These are phyloP conservation scores for Halictus quadricinctus DNA, from an alignment of 2,888 invertebrate species.

Conservation along the genomic window DNA sequence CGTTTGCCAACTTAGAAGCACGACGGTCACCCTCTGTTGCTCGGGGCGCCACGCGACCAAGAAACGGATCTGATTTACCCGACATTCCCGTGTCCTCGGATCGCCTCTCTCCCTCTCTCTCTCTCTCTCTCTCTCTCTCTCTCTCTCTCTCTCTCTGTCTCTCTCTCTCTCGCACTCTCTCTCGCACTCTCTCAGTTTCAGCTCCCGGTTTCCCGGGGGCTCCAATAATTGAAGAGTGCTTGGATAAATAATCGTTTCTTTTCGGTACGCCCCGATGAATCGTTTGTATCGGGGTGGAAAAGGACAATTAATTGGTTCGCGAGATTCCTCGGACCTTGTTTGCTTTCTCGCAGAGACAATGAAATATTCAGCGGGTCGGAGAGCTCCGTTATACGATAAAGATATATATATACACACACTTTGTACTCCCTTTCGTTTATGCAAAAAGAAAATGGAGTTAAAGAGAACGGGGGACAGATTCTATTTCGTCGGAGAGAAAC, in stretches of 20 bases:
- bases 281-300: conserved; percentile 20
- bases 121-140: not conserved
- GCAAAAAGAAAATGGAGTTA: conserved; percentile 7
- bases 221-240: conserved; percentile 46
- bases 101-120: not conserved
- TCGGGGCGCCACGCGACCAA: conserved; percentile 1
- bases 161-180: not conserved
- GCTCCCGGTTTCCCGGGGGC: not conserved
- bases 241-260: conserved; percentile 35
- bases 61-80: not conserved
- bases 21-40: conserved; percentile 15
- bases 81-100: not conserved
- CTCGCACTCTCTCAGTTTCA: not conserved
- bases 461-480: not conserved
- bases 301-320: conserved; percentile 46
- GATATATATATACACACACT: conserved; percentile 31
- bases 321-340: conserved; percentile 31
- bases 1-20: conserved; percentile 48
- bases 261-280: not conserved
- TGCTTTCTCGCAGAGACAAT: conserved; percentile 44
- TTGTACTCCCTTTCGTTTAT: conserved; percentile 42
- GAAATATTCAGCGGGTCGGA: conserved; percentile 54
- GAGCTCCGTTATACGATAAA: conserved; percentile 45
- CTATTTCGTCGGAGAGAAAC: conserved; percentile 55
- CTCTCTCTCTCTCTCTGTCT: not conserved